phyloP scores from a whole-genome alignment of 2,888 invertebrate species.

The Limnephilus rhombicus region DNA sequence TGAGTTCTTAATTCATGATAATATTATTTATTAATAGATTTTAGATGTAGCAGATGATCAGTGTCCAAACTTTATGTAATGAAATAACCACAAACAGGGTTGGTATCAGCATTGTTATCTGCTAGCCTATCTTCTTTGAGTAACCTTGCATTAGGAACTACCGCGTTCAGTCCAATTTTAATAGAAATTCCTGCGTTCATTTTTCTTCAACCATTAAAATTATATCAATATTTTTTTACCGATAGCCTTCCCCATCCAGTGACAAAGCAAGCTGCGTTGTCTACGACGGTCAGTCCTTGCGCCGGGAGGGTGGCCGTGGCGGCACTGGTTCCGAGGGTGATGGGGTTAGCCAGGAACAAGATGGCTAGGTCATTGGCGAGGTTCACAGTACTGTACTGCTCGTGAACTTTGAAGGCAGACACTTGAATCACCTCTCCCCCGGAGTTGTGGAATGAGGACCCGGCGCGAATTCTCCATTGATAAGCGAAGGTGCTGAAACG shows the following conservation, averaged over 20 bases:
- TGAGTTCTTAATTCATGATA: too few species aligned
- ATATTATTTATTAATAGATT: too few species aligned
- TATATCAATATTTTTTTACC: constrained; percentile 63
- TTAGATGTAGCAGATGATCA: too few species aligned
- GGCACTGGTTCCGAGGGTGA: constrained; percentile 67
- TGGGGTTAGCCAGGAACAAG: constrained; percentile 12
- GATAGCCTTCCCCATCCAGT: constrained; percentile 73
- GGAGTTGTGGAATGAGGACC: constrained; percentile 69
- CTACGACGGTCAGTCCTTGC: constrained; percentile 68
- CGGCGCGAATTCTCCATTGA: constrained; percentile 59
- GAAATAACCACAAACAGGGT: too few species aligned
- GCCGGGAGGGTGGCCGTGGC: constrained; percentile 69
- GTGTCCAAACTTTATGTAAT: too few species aligned
- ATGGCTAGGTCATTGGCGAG: constrained; percentile 47
- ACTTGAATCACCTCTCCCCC: constrained; percentile 72
- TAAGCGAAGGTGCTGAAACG: constrained; percentile 5
- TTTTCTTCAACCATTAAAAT: background rate
- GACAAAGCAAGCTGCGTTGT: constrained; percentile 70
- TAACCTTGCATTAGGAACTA: too few species aligned
- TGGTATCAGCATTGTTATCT: too few species aligned
- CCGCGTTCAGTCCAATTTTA: too few species aligned
- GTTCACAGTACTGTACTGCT: constrained; percentile 68
- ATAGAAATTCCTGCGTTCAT: background rate
- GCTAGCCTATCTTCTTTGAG: too few species aligned
- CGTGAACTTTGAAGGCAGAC: constrained; percentile 69